phyloP scores from a whole-genome alignment of 2,888 invertebrate species.

The Tachina grossa region DNA sequence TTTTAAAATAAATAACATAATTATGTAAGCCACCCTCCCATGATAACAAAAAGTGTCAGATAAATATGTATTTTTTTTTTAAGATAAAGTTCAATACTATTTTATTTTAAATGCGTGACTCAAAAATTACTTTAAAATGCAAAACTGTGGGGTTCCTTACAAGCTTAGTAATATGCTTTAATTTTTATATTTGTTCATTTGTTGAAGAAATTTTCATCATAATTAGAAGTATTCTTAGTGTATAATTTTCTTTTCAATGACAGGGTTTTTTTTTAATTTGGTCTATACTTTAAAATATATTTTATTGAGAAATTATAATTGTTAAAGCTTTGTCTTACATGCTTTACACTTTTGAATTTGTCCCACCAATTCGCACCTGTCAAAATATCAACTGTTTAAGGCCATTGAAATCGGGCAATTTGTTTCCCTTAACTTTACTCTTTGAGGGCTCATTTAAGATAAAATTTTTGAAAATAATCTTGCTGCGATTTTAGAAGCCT shows the following conservation, averaged over 20 bases:
- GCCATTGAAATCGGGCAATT: constrained; percentile 18
- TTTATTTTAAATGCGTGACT: too few relatives aligned
- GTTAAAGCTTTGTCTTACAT: neutral
- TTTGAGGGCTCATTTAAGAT: constrained; percentile 55
- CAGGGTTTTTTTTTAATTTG: constrained; percentile 7
- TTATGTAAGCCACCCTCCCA: too few relatives aligned
- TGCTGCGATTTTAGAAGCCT: neutral
- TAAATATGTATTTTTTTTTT: too few relatives aligned
- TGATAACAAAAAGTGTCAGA: too few relatives aligned
- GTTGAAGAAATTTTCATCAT: neutral
- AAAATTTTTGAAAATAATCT: constrained; percentile 11
- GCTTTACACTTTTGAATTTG: neutral
- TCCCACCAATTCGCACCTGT: constrained; percentile 23
- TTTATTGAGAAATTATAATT: neutral
- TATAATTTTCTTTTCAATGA: neutral
- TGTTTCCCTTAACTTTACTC: constrained; percentile 15
- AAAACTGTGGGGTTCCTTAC: too few relatives aligned
- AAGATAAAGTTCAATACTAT: too few relatives aligned
- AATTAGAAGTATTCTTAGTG: constrained; percentile 32
- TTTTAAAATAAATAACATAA: too few relatives aligned
- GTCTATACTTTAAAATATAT: too few relatives aligned
- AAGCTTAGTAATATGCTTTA: neutral
- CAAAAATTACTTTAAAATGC: too few relatives aligned
- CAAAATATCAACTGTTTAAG: constrained; percentile 16
- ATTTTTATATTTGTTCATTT: constrained; percentile 1